Base-by-base conservation (phyloP, 1,140 invertebrate species). In the Sinonovacula constricta region DNA sequence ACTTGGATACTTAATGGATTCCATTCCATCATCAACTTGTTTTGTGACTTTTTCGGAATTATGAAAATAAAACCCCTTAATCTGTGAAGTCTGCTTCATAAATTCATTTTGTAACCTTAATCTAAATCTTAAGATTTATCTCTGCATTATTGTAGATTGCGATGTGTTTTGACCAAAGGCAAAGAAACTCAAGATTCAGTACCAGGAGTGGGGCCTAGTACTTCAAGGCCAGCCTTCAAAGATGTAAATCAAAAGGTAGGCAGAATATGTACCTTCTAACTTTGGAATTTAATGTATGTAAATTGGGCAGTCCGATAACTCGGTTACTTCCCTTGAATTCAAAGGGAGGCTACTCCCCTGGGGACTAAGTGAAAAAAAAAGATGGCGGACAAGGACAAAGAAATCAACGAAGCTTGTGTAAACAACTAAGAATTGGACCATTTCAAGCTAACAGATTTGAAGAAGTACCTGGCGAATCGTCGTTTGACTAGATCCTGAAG, bases 241-340 rank as follows among this genome's bases (percentile, higher is more conserved):
- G 45, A 76, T 30, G n/a, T 76, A 22, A 53, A 45, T 22, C 53
- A 66, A 57, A 76, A 76, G 72, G 72, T 67, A 56, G n/a, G n/a
- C n/a, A n/a, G n/a, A n/a, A n/a, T n/a, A n/a, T n/a, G n/a, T n/a
- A n/a, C n/a, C n/a, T n/a, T n/a, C n/a, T n/a, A n/a, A n/a, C n/a
- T n/a, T n/a, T n/a, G n/a, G n/a, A n/a, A n/a, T n/a, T n/a, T n/a
- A n/a, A n/a, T n/a, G n/a, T n/a, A n/a, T n/a, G n/a, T n/a, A n/a
- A n/a, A n/a, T n/a, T n/a, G n/a, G n/a, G n/a, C n/a, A n/a, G n/a
- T n/a, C n/a, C n/a, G n/a, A n/a, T n/a, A n/a, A n/a, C n/a, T n/a
- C n/a, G n/a, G n/a, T n/a, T n/a, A n/a, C n/a, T n/a, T n/a, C n/a
- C n/a, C n/a, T n/a, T n/a, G n/a, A n/a, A n/a, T n/a, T n/a, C n/a